Conservation (phyloP, 2,113 vertebrate species). For the Stegastes partitus region DNA sequence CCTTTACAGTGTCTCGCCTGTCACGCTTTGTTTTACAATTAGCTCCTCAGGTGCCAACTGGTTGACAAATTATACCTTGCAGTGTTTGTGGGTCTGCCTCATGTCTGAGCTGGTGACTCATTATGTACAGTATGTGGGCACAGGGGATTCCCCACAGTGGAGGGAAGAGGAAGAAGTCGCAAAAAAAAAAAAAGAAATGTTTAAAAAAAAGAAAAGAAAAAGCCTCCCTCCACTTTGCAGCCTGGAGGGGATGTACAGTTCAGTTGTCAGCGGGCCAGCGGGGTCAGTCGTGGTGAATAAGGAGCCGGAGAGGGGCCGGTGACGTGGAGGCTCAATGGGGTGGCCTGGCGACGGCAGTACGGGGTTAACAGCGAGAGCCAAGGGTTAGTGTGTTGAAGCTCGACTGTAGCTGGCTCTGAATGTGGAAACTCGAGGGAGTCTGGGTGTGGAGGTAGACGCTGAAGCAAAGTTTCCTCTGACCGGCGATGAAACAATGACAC, state of each 20-base stretch:
- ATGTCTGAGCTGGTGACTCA: conserved; percentile 89
- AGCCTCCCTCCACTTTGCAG: conserved; percentile 28
- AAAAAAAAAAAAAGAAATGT: background rate
- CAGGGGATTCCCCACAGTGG: conserved; percentile 70
- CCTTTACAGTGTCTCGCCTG: background rate
- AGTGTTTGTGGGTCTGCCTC: conserved; percentile 87
- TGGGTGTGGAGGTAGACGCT: conserved; percentile 64
- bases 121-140: conserved; percentile 71
- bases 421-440: conserved; percentile 62
- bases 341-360: conserved; percentile 8
- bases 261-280: conserved; percentile 82
- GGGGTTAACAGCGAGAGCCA: conserved; percentile 38
- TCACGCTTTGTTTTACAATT: conserved; percentile 86
- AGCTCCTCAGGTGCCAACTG: conserved; percentile 88
- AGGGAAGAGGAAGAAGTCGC: conserved; percentile 14
- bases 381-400: conserved; percentile 38
- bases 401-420: conserved; percentile 49
- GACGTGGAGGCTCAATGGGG: conserved; percentile 59
- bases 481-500: conserved; percentile 42
- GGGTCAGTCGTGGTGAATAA: conserved; percentile 86
- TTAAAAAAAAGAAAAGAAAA: background rate
- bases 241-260: conserved; percentile 76
- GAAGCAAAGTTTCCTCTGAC: conserved; percentile 56
- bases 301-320: conserved; percentile 68
- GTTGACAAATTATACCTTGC: conserved; percentile 87